These are phyloP conservation scores for Phlogophora meticulosa DNA, from an alignment of 2,888 invertebrate genomes.

Conservation along the genomic window DNA sequence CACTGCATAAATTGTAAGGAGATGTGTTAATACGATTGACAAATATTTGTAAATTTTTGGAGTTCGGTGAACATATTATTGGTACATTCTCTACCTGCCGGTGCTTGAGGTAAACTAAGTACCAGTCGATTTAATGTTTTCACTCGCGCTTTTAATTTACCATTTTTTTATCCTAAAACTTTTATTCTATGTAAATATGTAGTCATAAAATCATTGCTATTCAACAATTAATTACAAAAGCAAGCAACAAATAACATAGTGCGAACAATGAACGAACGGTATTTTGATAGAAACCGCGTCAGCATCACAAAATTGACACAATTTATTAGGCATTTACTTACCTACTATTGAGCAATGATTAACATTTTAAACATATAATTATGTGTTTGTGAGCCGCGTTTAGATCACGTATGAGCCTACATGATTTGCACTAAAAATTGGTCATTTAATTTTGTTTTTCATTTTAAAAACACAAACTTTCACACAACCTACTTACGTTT, in stretches of 20 bases:
- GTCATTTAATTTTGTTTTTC: not conserved
- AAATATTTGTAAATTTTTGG: constrained; percentile 28
- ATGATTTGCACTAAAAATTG: not conserved
- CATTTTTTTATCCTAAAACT: not conserved
- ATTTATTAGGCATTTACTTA: too few relatives aligned
- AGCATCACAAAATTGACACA: constrained; percentile 30
- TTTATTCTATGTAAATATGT: not conserved
- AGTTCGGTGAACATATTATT: constrained; percentile 27
- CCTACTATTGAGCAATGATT: constrained; percentile 5
- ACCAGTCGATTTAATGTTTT: not conserved
- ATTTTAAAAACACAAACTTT: constrained; percentile 22
- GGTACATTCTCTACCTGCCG: constrained; percentile 6
- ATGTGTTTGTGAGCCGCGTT: not conserved
- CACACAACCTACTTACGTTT: not conserved
- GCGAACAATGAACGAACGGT: constrained; percentile 2
- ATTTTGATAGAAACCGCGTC: constrained; percentile 26
- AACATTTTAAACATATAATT: not conserved
- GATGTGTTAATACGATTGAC: constrained; percentile 16
- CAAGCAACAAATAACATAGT: not conserved
- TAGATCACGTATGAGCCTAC: not conserved
- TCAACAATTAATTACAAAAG: constrained; percentile 14
- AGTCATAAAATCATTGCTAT: not conserved
- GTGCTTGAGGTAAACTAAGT: not conserved
- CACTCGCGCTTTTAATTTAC: not conserved
- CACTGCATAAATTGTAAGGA: not conserved